These are phyloP conservation scores for Myrmecophaga tridactyla DNA, from an alignment of 2,113 vertebrate species.

Conservation along the genomic window DNA sequence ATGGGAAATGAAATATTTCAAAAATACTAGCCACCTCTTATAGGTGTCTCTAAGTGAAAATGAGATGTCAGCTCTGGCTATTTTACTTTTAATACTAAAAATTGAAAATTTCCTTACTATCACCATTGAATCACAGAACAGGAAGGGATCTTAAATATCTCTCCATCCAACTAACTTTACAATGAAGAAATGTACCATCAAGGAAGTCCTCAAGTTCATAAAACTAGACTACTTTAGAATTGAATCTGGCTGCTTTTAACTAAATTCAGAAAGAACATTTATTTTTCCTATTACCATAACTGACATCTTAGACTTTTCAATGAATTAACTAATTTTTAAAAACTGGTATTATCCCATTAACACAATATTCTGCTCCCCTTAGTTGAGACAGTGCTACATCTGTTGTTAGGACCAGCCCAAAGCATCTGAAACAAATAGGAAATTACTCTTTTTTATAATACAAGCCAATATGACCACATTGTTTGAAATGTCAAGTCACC, in stretches of 20 bases:
- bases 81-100: not conserved
- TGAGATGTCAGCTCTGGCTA: not conserved
- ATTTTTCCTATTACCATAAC: not conserved
- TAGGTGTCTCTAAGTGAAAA: not conserved
- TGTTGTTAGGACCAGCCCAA: not conserved
- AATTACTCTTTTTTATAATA: not conserved
- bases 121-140: not conserved
- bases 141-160: not conserved
- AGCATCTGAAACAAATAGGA: not conserved
- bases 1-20: not conserved
- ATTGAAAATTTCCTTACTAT: not conserved
- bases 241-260: not conserved
- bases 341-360: not conserved
- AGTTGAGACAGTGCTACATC: not conserved
- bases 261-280: not conserved
- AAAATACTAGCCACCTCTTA: not conserved
- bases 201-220: not conserved
- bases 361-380: not conserved
- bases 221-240: too few species aligned
- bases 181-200: not conserved
- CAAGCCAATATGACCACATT: not conserved
- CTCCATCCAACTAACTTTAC: not conserved
- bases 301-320: not conserved
- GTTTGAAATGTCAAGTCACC: not conserved
- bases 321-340: not conserved